Percentiles rank a stretch among this genome's conserved stretches.
Evolutionary conservation across 2,797 vertebrate genomes (phyloP).

Genomic region (Distichodus sexfasciatus): DNA sequence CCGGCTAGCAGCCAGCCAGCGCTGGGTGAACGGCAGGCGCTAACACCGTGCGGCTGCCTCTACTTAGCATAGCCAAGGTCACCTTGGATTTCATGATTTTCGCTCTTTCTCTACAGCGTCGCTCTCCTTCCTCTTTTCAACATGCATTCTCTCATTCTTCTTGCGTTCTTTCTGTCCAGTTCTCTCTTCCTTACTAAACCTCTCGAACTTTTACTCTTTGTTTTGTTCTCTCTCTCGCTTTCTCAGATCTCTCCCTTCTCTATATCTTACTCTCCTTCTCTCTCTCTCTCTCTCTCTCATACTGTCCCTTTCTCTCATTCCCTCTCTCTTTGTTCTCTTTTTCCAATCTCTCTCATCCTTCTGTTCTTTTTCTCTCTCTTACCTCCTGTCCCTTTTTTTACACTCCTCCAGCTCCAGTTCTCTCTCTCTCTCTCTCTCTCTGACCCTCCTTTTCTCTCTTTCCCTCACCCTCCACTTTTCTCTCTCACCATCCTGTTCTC

Average conservation of each 20-base stretch:
- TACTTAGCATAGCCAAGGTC: conserved; percentile 12
- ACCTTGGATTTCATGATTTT: conserved; percentile 31
- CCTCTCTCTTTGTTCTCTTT: neutral
- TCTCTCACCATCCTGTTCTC: neutral
- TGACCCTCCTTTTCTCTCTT: neutral
- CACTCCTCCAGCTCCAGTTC: too few species aligned
- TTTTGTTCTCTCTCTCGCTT: neutral
- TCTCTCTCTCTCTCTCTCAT: neutral
- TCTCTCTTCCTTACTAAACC: too few species aligned
- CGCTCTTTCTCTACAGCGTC: neutral
- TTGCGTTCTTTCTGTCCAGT: neutral
- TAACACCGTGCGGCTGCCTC: neutral
- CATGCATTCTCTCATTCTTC: neutral
- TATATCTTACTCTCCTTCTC: neutral
- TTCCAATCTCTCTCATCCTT: neutral
- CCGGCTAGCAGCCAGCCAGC: conserved; percentile 4
- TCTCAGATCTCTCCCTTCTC: neutral
- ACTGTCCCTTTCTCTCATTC: neutral
- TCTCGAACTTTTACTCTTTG: neutral
- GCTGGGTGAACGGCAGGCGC: neutral
- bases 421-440: neutral
- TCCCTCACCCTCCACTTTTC: neutral
- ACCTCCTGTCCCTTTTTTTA: neutral
- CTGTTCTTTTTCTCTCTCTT: neutral
- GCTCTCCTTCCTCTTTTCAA: neutral